Evolutionary conservation across 2,797 vertebrate species (phyloP).

Genomic region (Anguilla megastoma): DNA sequence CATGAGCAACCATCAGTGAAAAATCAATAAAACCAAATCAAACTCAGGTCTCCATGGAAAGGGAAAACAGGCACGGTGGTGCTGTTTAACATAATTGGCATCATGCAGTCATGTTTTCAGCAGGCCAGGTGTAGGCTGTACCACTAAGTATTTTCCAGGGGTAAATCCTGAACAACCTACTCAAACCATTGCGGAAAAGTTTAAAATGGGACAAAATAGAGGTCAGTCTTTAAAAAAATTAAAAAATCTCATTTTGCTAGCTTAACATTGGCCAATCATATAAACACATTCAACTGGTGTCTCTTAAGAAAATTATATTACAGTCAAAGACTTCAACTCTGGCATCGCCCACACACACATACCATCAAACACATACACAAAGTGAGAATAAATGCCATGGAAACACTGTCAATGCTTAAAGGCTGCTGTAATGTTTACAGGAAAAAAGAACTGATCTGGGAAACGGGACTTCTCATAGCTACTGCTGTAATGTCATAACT

Average conservation of each 20-base stretch:
- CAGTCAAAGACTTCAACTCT: neutral
- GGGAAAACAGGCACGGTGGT: no score
- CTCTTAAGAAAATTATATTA: conserved; percentile 1
- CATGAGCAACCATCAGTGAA: no score
- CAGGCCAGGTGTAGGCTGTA: no score
- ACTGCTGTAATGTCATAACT: neutral
- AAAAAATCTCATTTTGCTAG: neutral
- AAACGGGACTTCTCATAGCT: neutral
- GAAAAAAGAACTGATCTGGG: neutral
- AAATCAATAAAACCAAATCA: no score
- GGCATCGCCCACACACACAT: neutral
- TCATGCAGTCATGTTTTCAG: neutral
- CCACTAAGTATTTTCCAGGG: no score
- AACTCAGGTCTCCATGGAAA: no score
- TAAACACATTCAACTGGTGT: neutral
- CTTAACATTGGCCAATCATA: neutral
- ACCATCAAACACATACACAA: neutral
- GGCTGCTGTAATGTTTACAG: neutral
- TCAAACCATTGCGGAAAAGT: neutral
- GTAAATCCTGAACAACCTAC: no score
- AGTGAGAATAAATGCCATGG: neutral
- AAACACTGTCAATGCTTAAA: neutral
- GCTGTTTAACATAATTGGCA: neutral
- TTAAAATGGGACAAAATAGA: neutral
- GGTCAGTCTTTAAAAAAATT: neutral